Evolutionary conservation across 2,888 invertebrate genomes (phyloP), one percentile per base, ranked within the genome.

Genomic region (Leistus spinibarbis): DNA sequence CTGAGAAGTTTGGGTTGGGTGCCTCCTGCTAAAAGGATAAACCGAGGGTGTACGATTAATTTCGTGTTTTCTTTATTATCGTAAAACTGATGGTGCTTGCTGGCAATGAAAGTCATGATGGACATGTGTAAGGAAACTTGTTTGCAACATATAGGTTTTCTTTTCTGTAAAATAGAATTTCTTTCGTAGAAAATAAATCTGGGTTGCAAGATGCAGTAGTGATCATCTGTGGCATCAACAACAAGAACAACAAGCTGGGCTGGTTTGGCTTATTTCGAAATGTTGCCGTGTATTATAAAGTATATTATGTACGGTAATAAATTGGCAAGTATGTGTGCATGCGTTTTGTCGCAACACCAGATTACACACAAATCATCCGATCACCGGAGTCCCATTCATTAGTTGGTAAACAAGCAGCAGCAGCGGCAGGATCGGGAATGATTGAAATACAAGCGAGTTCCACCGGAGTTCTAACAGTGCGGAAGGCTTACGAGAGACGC

Each of bases 111-210:
- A 40, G 40, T 40, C 40, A 7, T 40, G 40, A 40, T 40, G 40
- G 7, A 40, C 40, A 40, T 40, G 10, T 2, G n/a, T 40, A 40
- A 40, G 40, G 5, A 40, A 40, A 40, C 40, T 40, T 4, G 40
- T 40, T 40, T 40, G 40, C 7, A 40, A 40, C 40, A 40, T n/a
- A n/a, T 40, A 40, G 40, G 5, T 40, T 40, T 73, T 66, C 66
- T 66, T 73, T 73, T 67, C 67, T 56, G 20, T 73, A 73, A 73
- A 73, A 73, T 63, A 53, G 60, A 73, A 73, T 73, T 73, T 73
- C 73, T 73, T 73, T 73, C 67, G 17, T 13, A 24, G 60, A 67
- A 73, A 53, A 60, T 62, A 53, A 65, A 72, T 40, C 67, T 73
- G 67, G 73, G 67, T 67, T 73, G 66, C 62, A 67, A 67, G 60